Evolutionary conservation across 1,140 invertebrate genomes (phyloP).

Genomic region (Tetranychus urticae): DNA sequence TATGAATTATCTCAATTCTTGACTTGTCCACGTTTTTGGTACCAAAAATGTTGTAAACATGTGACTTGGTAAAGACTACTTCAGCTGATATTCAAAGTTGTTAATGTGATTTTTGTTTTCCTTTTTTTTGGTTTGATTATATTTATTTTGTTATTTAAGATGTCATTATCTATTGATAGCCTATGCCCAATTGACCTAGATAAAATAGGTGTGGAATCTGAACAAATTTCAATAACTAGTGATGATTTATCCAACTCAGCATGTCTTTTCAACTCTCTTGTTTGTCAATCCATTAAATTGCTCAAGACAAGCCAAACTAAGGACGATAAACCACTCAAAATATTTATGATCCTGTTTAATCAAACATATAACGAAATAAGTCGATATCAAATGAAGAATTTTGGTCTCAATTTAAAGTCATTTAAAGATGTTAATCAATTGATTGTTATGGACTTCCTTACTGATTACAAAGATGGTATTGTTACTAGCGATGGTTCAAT

Average conservation of each 20-base stretch:
- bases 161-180: neutral
- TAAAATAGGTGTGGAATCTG: neutral
- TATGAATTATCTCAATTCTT: neutral
- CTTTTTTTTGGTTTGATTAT: neutral
- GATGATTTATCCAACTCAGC: neutral
- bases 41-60: neutral
- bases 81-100: neutral
- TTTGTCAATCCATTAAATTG: neutral
- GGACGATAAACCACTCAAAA: neutral
- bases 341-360: neutral
- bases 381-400: neutral
- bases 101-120: neutral
- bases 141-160: neutral
- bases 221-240: neutral
- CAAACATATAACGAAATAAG: neutral
- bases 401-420: neutral
- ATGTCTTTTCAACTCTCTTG: neutral
- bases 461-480: neutral
- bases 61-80: neutral
- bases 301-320: neutral
- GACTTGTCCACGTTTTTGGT: neutral
- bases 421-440: neutral
- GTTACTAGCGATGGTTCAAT: neutral
- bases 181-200: neutral
- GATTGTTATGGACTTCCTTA: too few species aligned